These are phyloP conservation scores for Sarcophilus harrisii DNA, from an alignment of 2,797 vertebrate species.

Conservation along the genomic window DNA sequence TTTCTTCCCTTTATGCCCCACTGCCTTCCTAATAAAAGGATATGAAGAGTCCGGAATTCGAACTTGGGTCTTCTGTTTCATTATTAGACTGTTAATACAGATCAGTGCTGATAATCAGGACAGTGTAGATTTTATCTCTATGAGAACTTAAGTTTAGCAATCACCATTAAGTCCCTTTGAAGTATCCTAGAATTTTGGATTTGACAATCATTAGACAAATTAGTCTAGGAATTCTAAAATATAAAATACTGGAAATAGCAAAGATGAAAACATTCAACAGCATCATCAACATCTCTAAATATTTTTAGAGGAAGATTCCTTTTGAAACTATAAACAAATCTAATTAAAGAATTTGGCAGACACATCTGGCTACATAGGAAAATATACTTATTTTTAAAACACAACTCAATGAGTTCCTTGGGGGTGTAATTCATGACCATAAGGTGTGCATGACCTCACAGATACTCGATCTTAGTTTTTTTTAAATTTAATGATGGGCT, in stretches of 20 bases:
- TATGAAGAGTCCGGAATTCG: neutral
- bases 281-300: conserved; percentile 49
- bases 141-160: neutral
- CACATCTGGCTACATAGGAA: neutral
- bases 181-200: neutral
- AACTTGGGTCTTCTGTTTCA: neutral
- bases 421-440: conserved; percentile 42
- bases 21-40: neutral
- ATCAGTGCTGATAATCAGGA: neutral
- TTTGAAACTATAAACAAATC: conserved; percentile 57
- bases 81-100: neutral
- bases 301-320: conserved; percentile 23
- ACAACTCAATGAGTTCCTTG: conserved; percentile 11
- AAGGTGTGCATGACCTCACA: neutral
- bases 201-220: neutral
- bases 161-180: neutral
- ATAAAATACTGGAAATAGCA: conserved; percentile 13
- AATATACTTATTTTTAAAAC: conserved; percentile 8
- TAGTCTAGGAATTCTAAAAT: neutral
- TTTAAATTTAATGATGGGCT: conserved; percentile 29
- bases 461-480: conserved; percentile 21
- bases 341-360: conserved; percentile 64
- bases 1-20: neutral
- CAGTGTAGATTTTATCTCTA: neutral
- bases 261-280: conserved; percentile 40